A percentile compares a stretch with the other conserved stretches of the same genome.
These are phyloP conservation scores for Rhadina sibilatrix DNA, from an alignment of 2,113 vertebrate species.

Conservation along the genomic window DNA sequence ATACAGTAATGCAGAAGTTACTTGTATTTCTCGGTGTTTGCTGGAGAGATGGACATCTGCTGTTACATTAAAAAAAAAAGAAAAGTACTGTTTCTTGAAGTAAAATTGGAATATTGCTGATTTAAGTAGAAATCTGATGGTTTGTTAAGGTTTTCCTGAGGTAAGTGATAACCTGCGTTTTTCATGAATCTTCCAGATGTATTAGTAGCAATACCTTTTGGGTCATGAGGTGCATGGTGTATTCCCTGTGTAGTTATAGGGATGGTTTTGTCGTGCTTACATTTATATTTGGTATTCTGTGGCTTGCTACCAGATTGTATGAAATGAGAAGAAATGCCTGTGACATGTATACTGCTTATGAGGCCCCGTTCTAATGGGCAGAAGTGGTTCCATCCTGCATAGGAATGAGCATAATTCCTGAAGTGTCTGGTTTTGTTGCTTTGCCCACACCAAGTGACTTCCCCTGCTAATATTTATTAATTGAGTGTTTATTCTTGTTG, in stretches of 20 bases:
- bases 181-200: neutral
- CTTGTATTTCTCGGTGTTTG: too few relatives aligned
- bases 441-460: neutral
- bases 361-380: neutral
- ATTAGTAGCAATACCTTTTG: neutral
- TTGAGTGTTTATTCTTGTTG: neutral
- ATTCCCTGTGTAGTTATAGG: neutral
- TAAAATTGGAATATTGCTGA: neutral
- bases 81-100: neutral
- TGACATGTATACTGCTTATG: rapidly evolving
- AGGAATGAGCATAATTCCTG: neutral
- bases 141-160: neutral
- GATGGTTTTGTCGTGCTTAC: neutral
- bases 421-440: neutral
- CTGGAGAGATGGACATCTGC: too few relatives aligned
- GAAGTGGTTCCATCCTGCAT: neutral
- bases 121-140: neutral
- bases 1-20: too few relatives aligned
- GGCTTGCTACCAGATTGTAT: neutral
- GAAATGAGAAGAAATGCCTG: neutral
- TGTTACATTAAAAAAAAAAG: neutral
- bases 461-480: neutral
- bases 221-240: neutral
- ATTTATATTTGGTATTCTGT: neutral
- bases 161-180: neutral